phyloP scores from a whole-genome alignment of 2,113 vertebrate species.

The Clinocottus analis region DNA sequence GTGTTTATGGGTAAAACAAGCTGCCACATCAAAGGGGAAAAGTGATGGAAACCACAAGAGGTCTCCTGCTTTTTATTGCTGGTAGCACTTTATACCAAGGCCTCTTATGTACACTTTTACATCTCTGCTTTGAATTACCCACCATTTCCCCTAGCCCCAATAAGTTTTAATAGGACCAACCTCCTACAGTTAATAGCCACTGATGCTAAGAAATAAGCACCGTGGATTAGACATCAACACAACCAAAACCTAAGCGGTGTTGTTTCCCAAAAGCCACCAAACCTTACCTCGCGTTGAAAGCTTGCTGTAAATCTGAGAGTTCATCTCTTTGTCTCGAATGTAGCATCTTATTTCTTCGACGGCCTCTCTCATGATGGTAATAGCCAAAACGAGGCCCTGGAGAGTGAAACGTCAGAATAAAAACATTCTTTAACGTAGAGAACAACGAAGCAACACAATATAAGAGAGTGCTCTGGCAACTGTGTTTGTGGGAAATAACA shows the following conservation, averaged over 20 bases:
- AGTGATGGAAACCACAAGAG: constrained; percentile 87
- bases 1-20: constrained; percentile 81
- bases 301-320: constrained; percentile 99
- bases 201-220: constrained; percentile 49
- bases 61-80: constrained; percentile 86
- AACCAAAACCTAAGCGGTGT: not conserved
- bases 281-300: constrained; percentile 92
- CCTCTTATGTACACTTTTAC: constrained; percentile 85
- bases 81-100: constrained; percentile 87
- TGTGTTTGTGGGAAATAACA: not conserved
- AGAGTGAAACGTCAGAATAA: constrained; percentile 15
- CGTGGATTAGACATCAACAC: constrained; percentile 15
- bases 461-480: not conserved
- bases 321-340: constrained; percentile 96
- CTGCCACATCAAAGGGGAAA: constrained; percentile 83
- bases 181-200: constrained; percentile 64
- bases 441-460: not conserved
- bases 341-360: constrained; percentile 96
- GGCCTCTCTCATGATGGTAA: constrained; percentile 94
- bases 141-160: constrained; percentile 81
- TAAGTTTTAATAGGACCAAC: constrained; percentile 74
- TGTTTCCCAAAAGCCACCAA: not conserved
- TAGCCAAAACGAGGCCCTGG: constrained; percentile 93
- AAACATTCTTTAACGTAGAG: not conserved
- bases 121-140: constrained; percentile 87